Evolutionary conservation across 2,888 invertebrate species (phyloP), one percentile per base, ranked within the genome.

Genomic region (Halictus quadricinctus): DNA sequence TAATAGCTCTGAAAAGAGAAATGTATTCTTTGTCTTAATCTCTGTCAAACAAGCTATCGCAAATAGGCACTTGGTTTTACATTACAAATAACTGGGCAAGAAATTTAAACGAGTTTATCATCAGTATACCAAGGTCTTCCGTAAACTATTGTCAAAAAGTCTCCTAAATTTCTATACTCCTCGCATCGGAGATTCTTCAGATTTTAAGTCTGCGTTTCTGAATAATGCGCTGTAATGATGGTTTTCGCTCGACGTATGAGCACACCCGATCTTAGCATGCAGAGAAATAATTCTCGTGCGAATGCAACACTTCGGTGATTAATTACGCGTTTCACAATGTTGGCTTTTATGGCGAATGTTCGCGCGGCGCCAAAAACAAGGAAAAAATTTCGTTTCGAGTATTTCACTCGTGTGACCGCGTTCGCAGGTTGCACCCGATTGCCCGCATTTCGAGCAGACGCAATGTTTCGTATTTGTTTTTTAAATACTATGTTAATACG

Each of bases 401-500:
- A 69, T n/a, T 21, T 12, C 3, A 41, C 41, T 69, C 5, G 36
- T 4, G 43, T 21, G 69, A 69, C 69, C 69, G 29, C 69, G 21
- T 69, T 69, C 36, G 41, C 18, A 3, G 12, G 2, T 41, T 69
- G 29, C 10, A 21, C 21, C 10, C 21, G 41, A 21, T 41, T 69
- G n/a, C 36, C 8, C 41, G 2, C 12, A 21, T 41, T 69, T 69
- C 41, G 41, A 21, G 21, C 4, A 5, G 4, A 18, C 12, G 12
- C 5, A 69, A 41, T 69, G 21, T 41, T 69, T 43, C 41, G 6
- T 69, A 69, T 69, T 69, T 69, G 21, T 69, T 43, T 41, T 69
- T 69, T 43, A 69, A 69, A 66, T 29, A 36, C 18, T 66, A 66
- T 66, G 66, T 66, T 66, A 66, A 66, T 36, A 15, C 36, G 18